Evolutionary conservation across 2,113 vertebrate genomes (phyloP), one percentile per base, ranked within the genome.

Genomic region (Gavia stellata): DNA sequence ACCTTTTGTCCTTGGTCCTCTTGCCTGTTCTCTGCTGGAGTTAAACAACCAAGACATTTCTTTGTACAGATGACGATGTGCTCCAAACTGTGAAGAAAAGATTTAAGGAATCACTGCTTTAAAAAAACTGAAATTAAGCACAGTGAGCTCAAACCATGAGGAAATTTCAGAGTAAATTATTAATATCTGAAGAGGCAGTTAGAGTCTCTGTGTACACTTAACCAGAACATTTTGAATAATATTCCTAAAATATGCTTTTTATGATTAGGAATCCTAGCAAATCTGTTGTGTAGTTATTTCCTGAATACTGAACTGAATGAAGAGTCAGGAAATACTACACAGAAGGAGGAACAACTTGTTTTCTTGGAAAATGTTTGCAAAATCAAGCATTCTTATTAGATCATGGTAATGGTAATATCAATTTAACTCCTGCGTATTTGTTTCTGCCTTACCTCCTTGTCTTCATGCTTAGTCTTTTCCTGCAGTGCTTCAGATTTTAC

Each of bases 1-100:
- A 62, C 91, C 63, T 95, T 92, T 93, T 89, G 90, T 87, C 73
- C 72, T 94, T 81, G 75, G 17, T 90, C 34, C 28, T 73, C 83
- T 83, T 82, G 68, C 44, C 34, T 81, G 62, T 71, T 92, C 70
- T 91, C 89, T 81, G 70, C 90, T 95, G 89, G 91, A 91, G 38
- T 81, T 72, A 66, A 91, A 82, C 68, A 86, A 80, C 74, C 91
- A 86, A 81, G 86, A 23, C 24, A 50, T 71, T 89, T 92, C 62
- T 56, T 81, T 50, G 52, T 71, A 44, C 33, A 72, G 65, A 63
- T 1, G 17, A 82, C 2, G 5, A 19, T 50, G 34, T 63, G 44
- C 50, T 92, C 65, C 63, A 84, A 78, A 95, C 50, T 67, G 59
- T 50, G 83, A 74, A 78, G 33, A 70, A 81, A 92, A 81, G 53